These are phyloP conservation scores for Pseudeuparius sepicola DNA, from an alignment of 2,888 invertebrate species.

Conservation along the genomic window DNA sequence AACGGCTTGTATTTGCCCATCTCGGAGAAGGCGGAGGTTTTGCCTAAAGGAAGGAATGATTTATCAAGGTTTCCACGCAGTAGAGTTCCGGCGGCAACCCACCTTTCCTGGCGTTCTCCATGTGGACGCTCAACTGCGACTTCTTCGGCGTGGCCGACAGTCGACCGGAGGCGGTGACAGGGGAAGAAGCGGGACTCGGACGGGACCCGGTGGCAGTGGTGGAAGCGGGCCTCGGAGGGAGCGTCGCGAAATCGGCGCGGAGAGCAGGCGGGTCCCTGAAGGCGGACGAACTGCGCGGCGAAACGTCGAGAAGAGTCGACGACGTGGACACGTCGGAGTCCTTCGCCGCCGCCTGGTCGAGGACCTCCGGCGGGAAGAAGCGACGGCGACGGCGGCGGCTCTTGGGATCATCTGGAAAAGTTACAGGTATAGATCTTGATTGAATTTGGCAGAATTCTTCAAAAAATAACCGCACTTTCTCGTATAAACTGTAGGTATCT, in stretches of 20 bases:
- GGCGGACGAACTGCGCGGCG: constrained; percentile 6
- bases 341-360: constrained; percentile 25
- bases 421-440: constrained; percentile 9
- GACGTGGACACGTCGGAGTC: background rate
- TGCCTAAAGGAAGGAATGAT: too few species aligned
- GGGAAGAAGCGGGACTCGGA: constrained; percentile 10
- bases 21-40: constrained; percentile 29
- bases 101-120: constrained; percentile 40
- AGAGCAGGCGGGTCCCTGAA: constrained; percentile 13
- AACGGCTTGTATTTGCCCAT: constrained; percentile 29
- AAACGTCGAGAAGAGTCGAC: constrained; percentile 13
- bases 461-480: too few species aligned
- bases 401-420: constrained; percentile 30
- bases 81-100: too few species aligned
- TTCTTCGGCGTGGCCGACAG: constrained; percentile 21
- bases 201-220: constrained; percentile 5
- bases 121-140: constrained; percentile 36
- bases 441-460: too few species aligned
- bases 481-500: too few species aligned
- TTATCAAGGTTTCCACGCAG: too few species aligned
- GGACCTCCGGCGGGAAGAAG: constrained; percentile 33
- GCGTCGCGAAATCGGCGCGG: constrained; percentile 14
- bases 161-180: constrained; percentile 12
- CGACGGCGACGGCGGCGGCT: constrained; percentile 31
- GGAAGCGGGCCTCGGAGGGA: constrained; percentile 7